Evolutionary conservation across 2,888 invertebrate species (phyloP).

Genomic region (Dione juno): DNA sequence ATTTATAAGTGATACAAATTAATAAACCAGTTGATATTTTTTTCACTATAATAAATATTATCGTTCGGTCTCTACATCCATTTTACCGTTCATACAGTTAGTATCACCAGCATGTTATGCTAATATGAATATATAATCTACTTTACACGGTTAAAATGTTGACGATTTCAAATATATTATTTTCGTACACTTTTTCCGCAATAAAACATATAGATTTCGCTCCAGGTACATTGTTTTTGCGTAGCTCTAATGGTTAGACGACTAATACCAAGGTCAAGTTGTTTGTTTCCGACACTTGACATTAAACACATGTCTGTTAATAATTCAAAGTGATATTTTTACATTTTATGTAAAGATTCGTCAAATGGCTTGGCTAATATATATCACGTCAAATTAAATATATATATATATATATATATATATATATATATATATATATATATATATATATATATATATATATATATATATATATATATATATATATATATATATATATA

Average conservation of each 20-base stretch:
- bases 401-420: no score
- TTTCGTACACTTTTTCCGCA: conserved; percentile 1
- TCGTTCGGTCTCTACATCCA: not conserved
- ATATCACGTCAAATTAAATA: no score
- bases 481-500: no score
- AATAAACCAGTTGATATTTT: no score
- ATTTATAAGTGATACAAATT: no score
- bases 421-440: no score
- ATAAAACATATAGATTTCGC: not conserved
- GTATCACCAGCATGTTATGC: no score
- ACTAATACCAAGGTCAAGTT: conserved; percentile 9
- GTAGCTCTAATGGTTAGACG: conserved; percentile 12
- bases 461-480: no score
- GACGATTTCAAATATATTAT: not conserved
- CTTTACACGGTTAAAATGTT: not conserved
- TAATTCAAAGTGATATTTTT: conserved; percentile 6
- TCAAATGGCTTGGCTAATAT: not conserved
- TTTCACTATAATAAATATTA: not conserved
- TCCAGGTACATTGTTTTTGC: conserved; percentile 17
- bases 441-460: no score
- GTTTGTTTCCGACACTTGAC: conserved; percentile 22
- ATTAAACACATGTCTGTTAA: conserved; percentile 12
- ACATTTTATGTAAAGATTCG: not conserved
- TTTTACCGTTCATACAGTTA: not conserved
- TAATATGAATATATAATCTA: not conserved